Evolutionary conservation across 2,113 vertebrate genomes (phyloP).

Genomic region (Labrus mixtus): DNA sequence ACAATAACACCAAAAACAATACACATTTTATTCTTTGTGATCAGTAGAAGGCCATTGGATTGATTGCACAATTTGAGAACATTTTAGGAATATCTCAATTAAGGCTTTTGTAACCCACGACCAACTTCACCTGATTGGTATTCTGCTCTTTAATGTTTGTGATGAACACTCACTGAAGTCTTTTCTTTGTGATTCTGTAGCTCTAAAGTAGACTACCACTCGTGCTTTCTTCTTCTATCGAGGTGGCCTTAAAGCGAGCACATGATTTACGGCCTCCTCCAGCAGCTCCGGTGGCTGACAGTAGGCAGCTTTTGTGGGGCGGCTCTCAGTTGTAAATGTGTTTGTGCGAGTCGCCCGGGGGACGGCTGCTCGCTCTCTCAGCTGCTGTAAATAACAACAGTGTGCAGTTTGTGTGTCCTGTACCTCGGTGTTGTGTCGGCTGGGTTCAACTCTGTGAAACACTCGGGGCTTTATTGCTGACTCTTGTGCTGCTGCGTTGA

Average conservation of each 20-base stretch:
- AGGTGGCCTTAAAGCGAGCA: slow-evolving; percentile 1
- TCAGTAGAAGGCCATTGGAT: too few relatives aligned
- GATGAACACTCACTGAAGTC: background rate
- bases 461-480: background rate
- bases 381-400: slow-evolving; percentile 38
- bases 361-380: slow-evolving; percentile 1
- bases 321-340: slow-evolving; percentile 30
- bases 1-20: too few relatives aligned
- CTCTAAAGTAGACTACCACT: background rate
- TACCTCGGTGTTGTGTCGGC: slow-evolving; percentile 1
- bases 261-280: background rate
- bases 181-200: background rate
- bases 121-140: background rate
- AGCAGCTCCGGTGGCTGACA: background rate
- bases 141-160: background rate
- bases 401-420: slow-evolving; percentile 7
- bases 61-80: background rate
- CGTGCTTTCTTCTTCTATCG: background rate
- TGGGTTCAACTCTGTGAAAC: background rate
- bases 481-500: slow-evolving; percentile 22
- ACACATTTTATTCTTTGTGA: too few relatives aligned
- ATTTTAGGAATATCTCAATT: background rate
- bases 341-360: slow-evolving; percentile 9
- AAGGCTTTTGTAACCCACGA: too few relatives aligned
- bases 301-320: background rate